phyloP scores from a whole-genome alignment of 2,888 invertebrate genomes.

The Spicauda simplicius region DNA sequence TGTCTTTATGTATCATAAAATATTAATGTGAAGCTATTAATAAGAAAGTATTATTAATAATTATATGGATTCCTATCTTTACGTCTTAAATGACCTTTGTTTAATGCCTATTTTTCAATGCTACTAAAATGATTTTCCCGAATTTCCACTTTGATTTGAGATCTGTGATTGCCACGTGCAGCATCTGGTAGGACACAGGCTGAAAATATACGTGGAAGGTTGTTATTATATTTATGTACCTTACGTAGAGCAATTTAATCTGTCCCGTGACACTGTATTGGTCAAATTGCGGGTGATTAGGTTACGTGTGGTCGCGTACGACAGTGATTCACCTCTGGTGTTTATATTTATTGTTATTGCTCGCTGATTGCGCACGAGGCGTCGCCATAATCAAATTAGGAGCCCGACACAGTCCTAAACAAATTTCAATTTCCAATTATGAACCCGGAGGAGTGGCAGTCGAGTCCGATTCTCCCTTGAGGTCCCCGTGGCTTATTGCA shows the following conservation, averaged over 20 bases:
- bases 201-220: background rate
- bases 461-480: slow-evolving; percentile 63
- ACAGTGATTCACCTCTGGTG: slow-evolving; percentile 60
- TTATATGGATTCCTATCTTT: too few species aligned
- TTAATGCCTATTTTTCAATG: too few species aligned
- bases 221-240: background rate
- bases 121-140: too few species aligned
- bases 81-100: too few species aligned
- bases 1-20: too few species aligned
- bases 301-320: slow-evolving; percentile 25
- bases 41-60: too few species aligned
- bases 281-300: slow-evolving; percentile 25
- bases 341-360: slow-evolving; percentile 77
- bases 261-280: slow-evolving; percentile 15
- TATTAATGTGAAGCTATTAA: too few species aligned
- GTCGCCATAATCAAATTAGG: slow-evolving; percentile 77
- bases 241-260: slow-evolving; percentile 9
- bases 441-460: slow-evolving; percentile 63
- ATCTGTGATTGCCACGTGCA: too few species aligned
- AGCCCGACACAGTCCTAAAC: slow-evolving; percentile 76
- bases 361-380: slow-evolving; percentile 66
- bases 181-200: too few species aligned
- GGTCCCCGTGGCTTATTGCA: slow-evolving; percentile 76
- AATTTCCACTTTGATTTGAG: too few species aligned
- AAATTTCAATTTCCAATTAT: slow-evolving; percentile 85